Base-by-base conservation (phyloP, 2,888 invertebrate species). In the Matsumyia berberina region DNA sequence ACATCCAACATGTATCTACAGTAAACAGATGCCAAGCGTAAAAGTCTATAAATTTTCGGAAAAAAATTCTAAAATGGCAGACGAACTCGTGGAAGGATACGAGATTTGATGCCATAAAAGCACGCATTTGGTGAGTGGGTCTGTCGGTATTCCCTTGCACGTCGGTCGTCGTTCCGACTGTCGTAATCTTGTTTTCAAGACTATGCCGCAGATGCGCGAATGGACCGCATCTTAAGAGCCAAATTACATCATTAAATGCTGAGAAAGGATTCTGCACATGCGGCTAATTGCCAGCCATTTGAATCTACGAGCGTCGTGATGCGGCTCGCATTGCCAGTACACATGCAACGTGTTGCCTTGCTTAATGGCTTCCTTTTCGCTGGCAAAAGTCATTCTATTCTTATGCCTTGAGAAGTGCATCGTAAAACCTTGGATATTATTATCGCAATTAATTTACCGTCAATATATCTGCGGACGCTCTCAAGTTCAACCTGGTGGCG, bases 381-480 rank as follows among this genome's bases (percentile, higher is more conserved):
- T 42, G 44, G 44, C 51, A 42, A 49, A 49, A 69, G 74, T 69
- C 44, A 62, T 55, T 62, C 81, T 70, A 77, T 53, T 55, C 67
- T 35, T 42, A 51, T 51, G 15, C 67, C 44, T 49, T 51, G 33
- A 37, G 24, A 58, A 64, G 72, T 60, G 66, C 67, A 51, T 76
- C 72, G 79, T 79, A 79, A 85, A 74, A 69, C 57, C 79, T 64
- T 51, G 57, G 74, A 74, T 64, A 46, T 79, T 85, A 85, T 74
- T 79, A 79, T 79, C 73, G 79, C 79, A 85, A 85, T 79, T 79
- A 85, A 79, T 79, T 79, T 64, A 69, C 83, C 74, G 83, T 69
- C 83, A 70, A 73, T 79, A 49, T 37, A 66, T 69, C 51, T 33
- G 62, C 62, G 24, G 31, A 33, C 9, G 42, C 19, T 64, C 31